These are phyloP conservation scores for Thunnus thynnus DNA, from an alignment of 2,113 vertebrate genomes.

Conservation along the genomic window DNA sequence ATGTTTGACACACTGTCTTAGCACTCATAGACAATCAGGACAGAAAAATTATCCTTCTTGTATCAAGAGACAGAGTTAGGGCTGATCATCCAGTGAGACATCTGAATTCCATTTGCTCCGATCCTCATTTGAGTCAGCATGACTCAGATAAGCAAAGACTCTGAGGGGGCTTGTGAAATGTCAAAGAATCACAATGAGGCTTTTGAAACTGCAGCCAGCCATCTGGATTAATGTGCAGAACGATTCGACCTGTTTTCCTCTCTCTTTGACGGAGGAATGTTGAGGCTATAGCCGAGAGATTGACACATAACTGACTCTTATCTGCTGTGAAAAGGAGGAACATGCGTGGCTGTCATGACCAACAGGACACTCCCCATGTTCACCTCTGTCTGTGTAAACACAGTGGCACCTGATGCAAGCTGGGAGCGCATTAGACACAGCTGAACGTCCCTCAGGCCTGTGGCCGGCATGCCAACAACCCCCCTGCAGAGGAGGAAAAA, in stretches of 20 bases:
- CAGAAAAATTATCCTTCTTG: slow-evolving; percentile 19
- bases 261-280: background rate
- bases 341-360: slow-evolving; percentile 35
- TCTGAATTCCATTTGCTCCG: slow-evolving; percentile 57
- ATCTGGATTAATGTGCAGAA: slow-evolving; percentile 62
- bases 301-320: slow-evolving; percentile 55
- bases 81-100: slow-evolving; percentile 56
- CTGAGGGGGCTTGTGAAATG: slow-evolving; percentile 58
- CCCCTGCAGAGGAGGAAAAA: slow-evolving; percentile 35
- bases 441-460: slow-evolving; percentile 33
- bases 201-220: slow-evolving; percentile 68
- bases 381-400: slow-evolving; percentile 54
- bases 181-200: slow-evolving; percentile 73
- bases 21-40: slow-evolving; percentile 45
- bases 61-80: slow-evolving; percentile 43
- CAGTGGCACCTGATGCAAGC: slow-evolving; percentile 30
- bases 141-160: slow-evolving; percentile 67
- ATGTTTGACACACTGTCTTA: slow-evolving; percentile 39
- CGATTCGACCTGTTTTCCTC: slow-evolving; percentile 40
- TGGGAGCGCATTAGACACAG: slow-evolving; percentile 51
- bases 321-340: slow-evolving; percentile 36
- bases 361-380: slow-evolving; percentile 33
- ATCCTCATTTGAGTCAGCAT: slow-evolving; percentile 62
- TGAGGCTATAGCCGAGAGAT: slow-evolving; percentile 17
- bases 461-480: slow-evolving; percentile 31